Percentiles rank a stretch among this genome's conserved stretches.
Conservation (phyloP, 2,888 invertebrate genomes). For the Bhutanitis thaidina region DNA sequence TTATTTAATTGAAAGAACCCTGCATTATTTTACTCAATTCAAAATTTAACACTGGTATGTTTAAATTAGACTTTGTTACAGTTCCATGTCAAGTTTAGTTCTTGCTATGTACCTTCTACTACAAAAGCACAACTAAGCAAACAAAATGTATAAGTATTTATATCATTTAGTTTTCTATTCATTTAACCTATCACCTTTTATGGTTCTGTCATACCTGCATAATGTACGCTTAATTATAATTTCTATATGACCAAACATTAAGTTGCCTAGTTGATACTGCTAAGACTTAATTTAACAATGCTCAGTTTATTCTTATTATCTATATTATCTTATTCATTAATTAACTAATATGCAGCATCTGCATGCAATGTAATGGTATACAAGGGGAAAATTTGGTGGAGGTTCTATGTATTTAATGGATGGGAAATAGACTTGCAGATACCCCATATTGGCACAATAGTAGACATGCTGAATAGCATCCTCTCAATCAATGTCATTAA, state of each 20-base stretch:
- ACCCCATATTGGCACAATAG: constrained; percentile 30
- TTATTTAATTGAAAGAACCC: constrained; percentile 14
- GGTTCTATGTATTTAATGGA: neutral
- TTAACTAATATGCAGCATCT: constrained; percentile 39
- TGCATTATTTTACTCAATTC: neutral
- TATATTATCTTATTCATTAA: constrained; percentile 32
- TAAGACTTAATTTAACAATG: constrained; percentile 18
- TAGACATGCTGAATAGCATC: constrained; percentile 33
- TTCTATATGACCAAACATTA: neutral
- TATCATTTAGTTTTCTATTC: no score
- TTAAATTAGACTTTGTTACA: constrained; percentile 2
- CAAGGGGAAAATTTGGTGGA: neutral
- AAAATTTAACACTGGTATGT: constrained; percentile 6
- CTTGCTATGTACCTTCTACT: neutral
- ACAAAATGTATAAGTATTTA: neutral
- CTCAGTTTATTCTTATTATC: constrained; percentile 19
- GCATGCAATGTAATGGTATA: constrained; percentile 22
- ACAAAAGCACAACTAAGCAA: neutral
- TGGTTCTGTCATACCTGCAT: no score
- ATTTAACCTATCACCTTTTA: no score
- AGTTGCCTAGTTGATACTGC: constrained; percentile 2
- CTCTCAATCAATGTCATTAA: constrained; percentile 43
- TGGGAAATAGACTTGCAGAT: constrained; percentile 27
- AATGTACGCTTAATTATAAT: neutral
- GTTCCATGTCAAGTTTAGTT: constrained; percentile 4